These are phyloP conservation scores for Aporophyla lueneburgensis DNA, from an alignment of 2,888 invertebrate species.

Conservation along the genomic window DNA sequence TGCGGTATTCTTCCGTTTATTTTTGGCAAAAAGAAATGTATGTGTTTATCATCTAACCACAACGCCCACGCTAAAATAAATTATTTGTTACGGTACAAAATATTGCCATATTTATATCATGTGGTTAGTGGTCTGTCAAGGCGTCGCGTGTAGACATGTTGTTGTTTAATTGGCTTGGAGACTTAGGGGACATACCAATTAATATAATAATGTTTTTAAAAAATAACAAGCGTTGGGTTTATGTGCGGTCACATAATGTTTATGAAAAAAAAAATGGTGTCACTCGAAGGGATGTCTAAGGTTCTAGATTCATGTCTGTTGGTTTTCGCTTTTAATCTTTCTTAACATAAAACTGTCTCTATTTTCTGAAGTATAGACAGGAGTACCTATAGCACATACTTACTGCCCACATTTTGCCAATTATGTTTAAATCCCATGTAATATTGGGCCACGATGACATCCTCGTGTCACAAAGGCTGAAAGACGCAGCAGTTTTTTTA, in stretches of 20 bases:
- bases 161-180: conserved; percentile 16
- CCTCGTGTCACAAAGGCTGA: too few relatives aligned
- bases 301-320: not conserved
- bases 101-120: conserved; percentile 28
- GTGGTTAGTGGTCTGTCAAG: conserved; percentile 24
- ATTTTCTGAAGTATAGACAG: too few relatives aligned
- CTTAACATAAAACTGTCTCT: not conserved
- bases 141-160: conserved; percentile 26
- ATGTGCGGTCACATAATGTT: not conserved
- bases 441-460: not conserved
- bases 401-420: not conserved
- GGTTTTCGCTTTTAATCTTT: not conserved
- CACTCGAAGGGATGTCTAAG: not conserved
- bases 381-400: too few relatives aligned
- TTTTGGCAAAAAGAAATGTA: conserved; percentile 19
- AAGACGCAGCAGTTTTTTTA: too few relatives aligned
- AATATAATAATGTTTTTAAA: conserved; percentile 30
- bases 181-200: conserved; percentile 36
- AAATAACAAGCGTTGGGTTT: conserved; percentile 12
- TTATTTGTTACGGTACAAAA: conserved; percentile 38
- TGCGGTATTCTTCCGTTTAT: conserved; percentile 2
- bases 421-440: not conserved
- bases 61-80: conserved; percentile 13
- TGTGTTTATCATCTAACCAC: conserved; percentile 32
- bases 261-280: not conserved